A percentile compares a stretch with the other conserved stretches of the same genome.
Conservation (phyloP, 2,888 invertebrate genomes). For the Archips crataeganus region DNA sequence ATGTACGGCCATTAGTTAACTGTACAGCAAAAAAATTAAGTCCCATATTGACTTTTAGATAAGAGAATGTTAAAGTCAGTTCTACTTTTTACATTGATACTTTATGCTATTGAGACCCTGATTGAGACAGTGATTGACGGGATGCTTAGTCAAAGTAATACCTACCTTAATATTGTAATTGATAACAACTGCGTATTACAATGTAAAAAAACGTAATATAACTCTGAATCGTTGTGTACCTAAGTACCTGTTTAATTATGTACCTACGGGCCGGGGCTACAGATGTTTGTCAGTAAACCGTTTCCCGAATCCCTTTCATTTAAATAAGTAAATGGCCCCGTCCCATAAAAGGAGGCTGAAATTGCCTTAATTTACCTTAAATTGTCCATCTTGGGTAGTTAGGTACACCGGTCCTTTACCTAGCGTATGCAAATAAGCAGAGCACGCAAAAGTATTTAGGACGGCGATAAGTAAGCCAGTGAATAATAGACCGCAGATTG, state of each 20-base stretch:
- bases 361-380: conserved; percentile 53
- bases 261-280: conserved; percentile 29
- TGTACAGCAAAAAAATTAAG: too few relatives aligned
- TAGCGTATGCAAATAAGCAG: conserved; percentile 56
- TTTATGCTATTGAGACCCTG: too few relatives aligned
- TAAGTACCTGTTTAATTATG: conserved; percentile 31
- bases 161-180: too few relatives aligned
- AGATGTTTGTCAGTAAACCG: conserved; percentile 40
- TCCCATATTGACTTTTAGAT: too few relatives aligned
- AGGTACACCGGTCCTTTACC: conserved; percentile 45
- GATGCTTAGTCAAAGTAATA: background rate
- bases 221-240: conserved; percentile 22
- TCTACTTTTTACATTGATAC: too few relatives aligned
- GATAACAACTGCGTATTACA: background rate
- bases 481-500: conserved; percentile 63
- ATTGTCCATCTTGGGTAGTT: conserved; percentile 52
- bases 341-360: conserved; percentile 46
- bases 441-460: conserved; percentile 51
- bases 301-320: conserved; percentile 43
- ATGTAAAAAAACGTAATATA: background rate
- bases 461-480: conserved; percentile 56
- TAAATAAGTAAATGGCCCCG: conserved; percentile 45
- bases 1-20: background rate
- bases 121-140: background rate
- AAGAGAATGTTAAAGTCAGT: too few relatives aligned